Percentiles rank a stretch among this genome's conserved stretches.
phyloP scores from a whole-genome alignment of 2,797 vertebrate species.

The Eulemur albifrons region DNA sequence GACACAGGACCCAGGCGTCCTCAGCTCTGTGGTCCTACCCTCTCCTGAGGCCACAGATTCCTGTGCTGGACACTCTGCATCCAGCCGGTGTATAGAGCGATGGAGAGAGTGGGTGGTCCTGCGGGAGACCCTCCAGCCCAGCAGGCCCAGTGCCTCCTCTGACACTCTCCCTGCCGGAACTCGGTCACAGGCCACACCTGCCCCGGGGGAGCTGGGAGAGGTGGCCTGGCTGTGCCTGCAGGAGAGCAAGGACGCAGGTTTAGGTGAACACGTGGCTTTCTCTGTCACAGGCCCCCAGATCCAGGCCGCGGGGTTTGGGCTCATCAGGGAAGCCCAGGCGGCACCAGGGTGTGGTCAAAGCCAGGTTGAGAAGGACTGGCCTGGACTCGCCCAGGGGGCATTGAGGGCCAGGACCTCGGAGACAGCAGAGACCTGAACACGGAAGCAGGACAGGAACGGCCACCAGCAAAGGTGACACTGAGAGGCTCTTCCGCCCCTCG shows the following conservation, averaged over 20 bases:
- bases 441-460: neutral
- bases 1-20: neutral
- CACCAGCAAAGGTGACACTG: neutral
- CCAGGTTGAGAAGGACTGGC: neutral
- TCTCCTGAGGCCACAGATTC: neutral
- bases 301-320: neutral
- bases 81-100: neutral
- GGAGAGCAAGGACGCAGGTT: neutral
- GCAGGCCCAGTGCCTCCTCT: neutral
- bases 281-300: neutral
- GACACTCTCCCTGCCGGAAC: neutral
- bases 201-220: neutral
- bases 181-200: neutral
- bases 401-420: rapidly evolving
- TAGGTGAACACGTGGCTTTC: neutral
- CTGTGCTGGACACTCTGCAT: neutral
- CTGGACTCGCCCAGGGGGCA: neutral
- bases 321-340: neutral
- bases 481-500: neutral
- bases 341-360: neutral
- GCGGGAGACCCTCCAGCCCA: neutral
- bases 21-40: neutral
- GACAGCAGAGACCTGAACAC: no score
- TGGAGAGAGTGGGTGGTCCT: neutral
- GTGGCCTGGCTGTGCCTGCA: neutral